Conservation (phyloP, 2,113 vertebrate species). For the Leptosomus discolor region DNA sequence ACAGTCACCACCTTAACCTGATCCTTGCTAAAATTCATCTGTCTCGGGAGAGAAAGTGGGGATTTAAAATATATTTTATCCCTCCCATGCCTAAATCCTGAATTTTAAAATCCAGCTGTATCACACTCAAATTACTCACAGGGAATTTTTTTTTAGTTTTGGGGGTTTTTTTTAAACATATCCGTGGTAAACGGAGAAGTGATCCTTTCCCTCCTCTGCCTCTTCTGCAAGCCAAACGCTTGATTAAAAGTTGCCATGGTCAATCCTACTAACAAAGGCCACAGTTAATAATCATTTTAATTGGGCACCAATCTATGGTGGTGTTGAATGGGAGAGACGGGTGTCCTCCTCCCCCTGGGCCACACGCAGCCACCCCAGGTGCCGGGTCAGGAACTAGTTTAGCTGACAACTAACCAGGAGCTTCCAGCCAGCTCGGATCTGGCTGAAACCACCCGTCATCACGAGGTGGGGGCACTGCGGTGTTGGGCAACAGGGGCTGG, state of each 20-base stretch:
- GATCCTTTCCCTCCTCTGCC: neutral
- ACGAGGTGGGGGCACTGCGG: neutral
- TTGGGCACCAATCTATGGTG: neutral
- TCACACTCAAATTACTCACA: neutral
- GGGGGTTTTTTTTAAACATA: neutral
- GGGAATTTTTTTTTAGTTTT: neutral
- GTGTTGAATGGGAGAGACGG: neutral
- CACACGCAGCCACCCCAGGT: neutral
- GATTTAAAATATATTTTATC: neutral
- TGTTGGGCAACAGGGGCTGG: neutral
- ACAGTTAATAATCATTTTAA: neutral
- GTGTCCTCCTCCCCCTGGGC: neutral
- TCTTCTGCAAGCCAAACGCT: neutral
- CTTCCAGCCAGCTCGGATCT: neutral
- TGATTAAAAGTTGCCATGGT: conserved; percentile 5
- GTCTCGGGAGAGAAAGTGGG: neutral
- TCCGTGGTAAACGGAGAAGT: neutral
- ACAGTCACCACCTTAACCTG: neutral
- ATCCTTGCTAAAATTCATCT: neutral
- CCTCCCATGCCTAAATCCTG: neutral
- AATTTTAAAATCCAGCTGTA: conserved; percentile 15
- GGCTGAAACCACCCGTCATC: neutral
- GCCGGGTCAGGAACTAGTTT: neutral
- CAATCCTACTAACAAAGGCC: neutral
- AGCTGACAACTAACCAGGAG: neutral